Evolutionary conservation across 23 tunicate species (phyloP).

Genomic region (Corella eumyota): DNA sequence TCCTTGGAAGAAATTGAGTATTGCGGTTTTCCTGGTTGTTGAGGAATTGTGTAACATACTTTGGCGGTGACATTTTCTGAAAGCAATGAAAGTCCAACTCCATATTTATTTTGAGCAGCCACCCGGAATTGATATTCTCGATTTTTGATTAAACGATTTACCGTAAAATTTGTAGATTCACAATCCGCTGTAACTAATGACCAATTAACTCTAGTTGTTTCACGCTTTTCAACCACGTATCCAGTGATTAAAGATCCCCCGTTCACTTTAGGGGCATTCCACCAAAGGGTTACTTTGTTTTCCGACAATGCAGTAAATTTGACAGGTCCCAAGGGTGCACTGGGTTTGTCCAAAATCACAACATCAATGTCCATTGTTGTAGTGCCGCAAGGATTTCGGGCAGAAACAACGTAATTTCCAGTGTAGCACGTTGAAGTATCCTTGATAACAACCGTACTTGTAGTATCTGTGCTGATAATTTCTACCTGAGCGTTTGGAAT

Average conservation of each 20-base stretch:
- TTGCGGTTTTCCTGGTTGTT: conserved; percentile 32
- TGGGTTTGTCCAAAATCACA: conserved; percentile 38
- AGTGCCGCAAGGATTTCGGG: conserved; percentile 29
- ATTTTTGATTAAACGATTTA: conserved; percentile 21
- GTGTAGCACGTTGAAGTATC: conserved; percentile 15
- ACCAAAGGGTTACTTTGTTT: conserved; percentile 49
- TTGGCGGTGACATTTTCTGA: conserved; percentile 48
- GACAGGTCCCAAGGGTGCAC: conserved; percentile 49
- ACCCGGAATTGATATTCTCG: conserved; percentile 54
- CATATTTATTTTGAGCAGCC: conserved; percentile 31
- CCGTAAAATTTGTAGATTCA: conserved; percentile 15
- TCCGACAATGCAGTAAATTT: conserved; percentile 27
- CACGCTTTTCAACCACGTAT: conserved; percentile 40
- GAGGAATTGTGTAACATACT: conserved; percentile 32
- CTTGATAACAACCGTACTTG: conserved; percentile 15
- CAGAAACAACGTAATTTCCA: conserved; percentile 29
- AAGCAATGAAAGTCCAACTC: conserved; percentile 25
- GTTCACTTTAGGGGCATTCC: conserved; percentile 35
- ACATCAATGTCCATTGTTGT: conserved; percentile 19
- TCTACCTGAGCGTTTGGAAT: conserved; percentile 5
- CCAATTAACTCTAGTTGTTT: conserved; percentile 36
- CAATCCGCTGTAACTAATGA: conserved; percentile 19
- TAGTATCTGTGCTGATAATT: conserved; percentile 3
- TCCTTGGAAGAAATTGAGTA: conserved; percentile 6
- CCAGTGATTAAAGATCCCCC: conserved; percentile 43